phyloP scores from a whole-genome alignment of 2,888 invertebrate species.

The Lithophane ornitopus region DNA sequence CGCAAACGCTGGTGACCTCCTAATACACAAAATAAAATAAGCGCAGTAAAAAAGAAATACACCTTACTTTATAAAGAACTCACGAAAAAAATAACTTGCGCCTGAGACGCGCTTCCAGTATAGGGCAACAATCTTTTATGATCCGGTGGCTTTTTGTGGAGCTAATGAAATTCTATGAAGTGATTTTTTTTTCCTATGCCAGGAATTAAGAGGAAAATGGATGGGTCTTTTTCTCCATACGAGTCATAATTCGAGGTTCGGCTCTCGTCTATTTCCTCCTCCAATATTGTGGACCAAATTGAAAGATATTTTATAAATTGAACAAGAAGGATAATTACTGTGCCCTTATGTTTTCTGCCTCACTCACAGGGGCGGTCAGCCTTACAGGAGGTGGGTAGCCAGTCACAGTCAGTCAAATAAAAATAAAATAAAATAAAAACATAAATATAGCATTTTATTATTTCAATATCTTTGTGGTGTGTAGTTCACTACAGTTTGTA shows the following conservation, averaged over 20 bases:
- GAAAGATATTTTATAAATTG: too few relatives aligned
- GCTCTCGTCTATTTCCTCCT: too few relatives aligned
- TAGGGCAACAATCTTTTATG: neutral
- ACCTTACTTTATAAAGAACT: neutral
- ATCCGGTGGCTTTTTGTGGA: neutral
- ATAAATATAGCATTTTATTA: constrained; percentile 43
- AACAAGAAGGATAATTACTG: too few relatives aligned
- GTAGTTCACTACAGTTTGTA: constrained; percentile 29
- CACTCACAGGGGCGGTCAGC: too few relatives aligned
- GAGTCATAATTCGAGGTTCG: too few relatives aligned
- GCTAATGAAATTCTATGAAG: neutral
- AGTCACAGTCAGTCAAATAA: constrained; percentile 27
- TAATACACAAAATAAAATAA: neutral
- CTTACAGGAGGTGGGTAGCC: neutral
- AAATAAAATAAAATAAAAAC: constrained; percentile 46
- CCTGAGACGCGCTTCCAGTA: neutral
- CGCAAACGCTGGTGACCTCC: neutral
- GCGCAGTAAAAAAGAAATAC: neutral
- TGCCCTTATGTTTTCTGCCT: too few relatives aligned
- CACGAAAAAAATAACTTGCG: neutral
- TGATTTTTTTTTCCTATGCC: neutral
- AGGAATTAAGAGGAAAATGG: too few relatives aligned
- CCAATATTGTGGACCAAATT: too few relatives aligned
- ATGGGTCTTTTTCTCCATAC: too few relatives aligned
- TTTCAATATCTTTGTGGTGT: constrained; percentile 12